Conservation (phyloP, 2,797 vertebrate species). For the Sciurus carolinensis region DNA sequence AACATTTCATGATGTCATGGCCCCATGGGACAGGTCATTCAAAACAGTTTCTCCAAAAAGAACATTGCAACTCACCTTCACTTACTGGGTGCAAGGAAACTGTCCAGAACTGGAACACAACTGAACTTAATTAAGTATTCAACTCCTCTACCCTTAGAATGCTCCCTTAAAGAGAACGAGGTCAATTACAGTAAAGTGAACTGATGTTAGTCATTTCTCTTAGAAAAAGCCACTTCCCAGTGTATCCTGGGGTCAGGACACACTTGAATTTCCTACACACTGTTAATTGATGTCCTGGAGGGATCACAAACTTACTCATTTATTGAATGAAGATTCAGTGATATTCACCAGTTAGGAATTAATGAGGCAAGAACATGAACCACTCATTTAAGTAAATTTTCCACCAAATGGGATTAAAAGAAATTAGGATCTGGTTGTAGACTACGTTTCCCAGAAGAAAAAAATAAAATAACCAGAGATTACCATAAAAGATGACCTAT, state of each 20-base stretch:
- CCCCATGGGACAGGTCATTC: not conserved
- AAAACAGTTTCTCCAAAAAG: not conserved
- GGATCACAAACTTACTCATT: constrained; percentile 64
- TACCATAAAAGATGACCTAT: not conserved
- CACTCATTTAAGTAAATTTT: constrained; percentile 58
- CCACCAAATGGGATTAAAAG: constrained; percentile 63
- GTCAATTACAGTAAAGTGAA: constrained; percentile 53
- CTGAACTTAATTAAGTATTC: constrained; percentile 39
- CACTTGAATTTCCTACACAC: constrained; percentile 61
- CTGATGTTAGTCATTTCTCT: constrained; percentile 66
- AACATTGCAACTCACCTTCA: not conserved
- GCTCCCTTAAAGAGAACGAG: constrained; percentile 41
- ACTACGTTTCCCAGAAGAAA: constrained; percentile 44
- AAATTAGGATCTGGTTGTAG: constrained; percentile 49
- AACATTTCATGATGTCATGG: not conserved
- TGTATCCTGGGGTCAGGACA: constrained; percentile 48
- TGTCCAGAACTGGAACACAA: not conserved
- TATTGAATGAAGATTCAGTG: constrained; percentile 67
- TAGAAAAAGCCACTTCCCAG: constrained; percentile 33
- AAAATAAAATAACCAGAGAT: constrained; percentile 49
- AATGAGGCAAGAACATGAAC: constrained; percentile 69
- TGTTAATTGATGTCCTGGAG: constrained; percentile 73
- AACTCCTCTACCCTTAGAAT: not conserved
- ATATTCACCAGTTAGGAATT: constrained; percentile 72
- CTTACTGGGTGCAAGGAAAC: not conserved